phyloP scores from a whole-genome alignment of 2,888 invertebrate genomes.

The Polydrusus cervinus region DNA sequence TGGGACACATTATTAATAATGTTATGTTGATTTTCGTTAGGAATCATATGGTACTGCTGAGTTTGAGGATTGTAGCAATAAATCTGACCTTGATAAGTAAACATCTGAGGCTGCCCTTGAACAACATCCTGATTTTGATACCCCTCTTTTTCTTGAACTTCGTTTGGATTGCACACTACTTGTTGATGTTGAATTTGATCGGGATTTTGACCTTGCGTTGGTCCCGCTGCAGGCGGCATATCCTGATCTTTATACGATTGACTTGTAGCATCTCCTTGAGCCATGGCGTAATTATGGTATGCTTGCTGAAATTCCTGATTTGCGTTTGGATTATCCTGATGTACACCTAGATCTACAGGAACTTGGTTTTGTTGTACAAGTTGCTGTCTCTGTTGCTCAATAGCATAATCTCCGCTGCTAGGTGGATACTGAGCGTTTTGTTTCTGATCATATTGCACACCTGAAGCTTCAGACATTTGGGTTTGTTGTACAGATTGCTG shows the following conservation, averaged over 20 bases:
- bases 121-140: conserved; percentile 6
- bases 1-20: not conserved
- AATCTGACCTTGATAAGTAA: conserved; percentile 14
- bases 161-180: not conserved
- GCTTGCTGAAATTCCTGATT: not conserved
- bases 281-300: not conserved
- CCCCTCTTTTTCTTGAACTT: not conserved
- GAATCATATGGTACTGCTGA: conserved; percentile 24
- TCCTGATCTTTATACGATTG: conserved; percentile 3
- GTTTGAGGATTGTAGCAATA: conserved; percentile 22
- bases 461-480: not conserved
- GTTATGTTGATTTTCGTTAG: not conserved
- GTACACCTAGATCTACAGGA: not conserved
- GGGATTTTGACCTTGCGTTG: not conserved
- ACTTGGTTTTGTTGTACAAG: not conserved
- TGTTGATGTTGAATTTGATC: not conserved
- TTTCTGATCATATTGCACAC: conserved; percentile 13
- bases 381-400: not conserved
- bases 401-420: conserved; percentile 6
- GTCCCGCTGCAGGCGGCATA: not conserved
- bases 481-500: not conserved
- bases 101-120: conserved; percentile 9
- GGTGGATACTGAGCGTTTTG: conserved; percentile 35
- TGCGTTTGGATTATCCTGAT: not conserved
- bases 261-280: conserved; percentile 33